A percentile compares a stretch with the other conserved stretches of the same genome.
phyloP scores from a whole-genome alignment of 2,797 vertebrate genomes.

The Anguilla anguilla region DNA sequence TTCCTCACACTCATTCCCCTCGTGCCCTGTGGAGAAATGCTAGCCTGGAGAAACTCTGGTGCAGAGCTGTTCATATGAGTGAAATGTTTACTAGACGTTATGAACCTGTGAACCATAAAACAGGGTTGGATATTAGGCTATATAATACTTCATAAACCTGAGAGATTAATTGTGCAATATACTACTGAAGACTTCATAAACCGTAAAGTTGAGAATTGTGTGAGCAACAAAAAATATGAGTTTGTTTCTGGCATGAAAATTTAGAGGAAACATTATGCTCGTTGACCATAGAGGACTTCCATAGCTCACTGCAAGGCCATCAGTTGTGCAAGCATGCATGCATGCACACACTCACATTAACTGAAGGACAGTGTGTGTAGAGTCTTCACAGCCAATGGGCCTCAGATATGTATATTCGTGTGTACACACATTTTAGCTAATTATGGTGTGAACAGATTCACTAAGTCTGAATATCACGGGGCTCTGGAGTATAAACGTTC shows the following conservation, averaged over 20 bases:
- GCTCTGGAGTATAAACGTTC: not conserved
- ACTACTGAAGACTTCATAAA: not conserved
- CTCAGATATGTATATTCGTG: not conserved
- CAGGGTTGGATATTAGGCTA: not conserved
- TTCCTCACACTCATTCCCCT: conserved; percentile 10
- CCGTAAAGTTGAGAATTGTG: not conserved
- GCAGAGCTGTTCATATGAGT: not conserved
- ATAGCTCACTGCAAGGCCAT: not conserved
- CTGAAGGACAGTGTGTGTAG: not conserved
- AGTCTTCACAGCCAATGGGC: not conserved
- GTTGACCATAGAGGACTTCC: not conserved
- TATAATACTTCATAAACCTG: not conserved
- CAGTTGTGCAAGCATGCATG: not conserved
- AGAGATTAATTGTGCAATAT: not conserved
- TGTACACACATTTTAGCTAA: not conserved
- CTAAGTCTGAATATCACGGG: not conserved
- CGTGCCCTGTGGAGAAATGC: not conserved
- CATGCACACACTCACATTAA: not conserved
- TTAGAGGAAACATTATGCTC: not conserved
- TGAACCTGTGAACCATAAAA: not conserved
- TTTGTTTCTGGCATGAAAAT: not conserved
- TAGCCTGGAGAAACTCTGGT: conserved; percentile 10
- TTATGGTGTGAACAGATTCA: not conserved
- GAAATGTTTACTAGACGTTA: not conserved
- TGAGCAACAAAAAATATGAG: not conserved